Percentiles rank a stretch among this genome's conserved stretches.
Evolutionary conservation across 2,888 invertebrate genomes (phyloP).

Genomic region (Azorinus chamasolen): DNA sequence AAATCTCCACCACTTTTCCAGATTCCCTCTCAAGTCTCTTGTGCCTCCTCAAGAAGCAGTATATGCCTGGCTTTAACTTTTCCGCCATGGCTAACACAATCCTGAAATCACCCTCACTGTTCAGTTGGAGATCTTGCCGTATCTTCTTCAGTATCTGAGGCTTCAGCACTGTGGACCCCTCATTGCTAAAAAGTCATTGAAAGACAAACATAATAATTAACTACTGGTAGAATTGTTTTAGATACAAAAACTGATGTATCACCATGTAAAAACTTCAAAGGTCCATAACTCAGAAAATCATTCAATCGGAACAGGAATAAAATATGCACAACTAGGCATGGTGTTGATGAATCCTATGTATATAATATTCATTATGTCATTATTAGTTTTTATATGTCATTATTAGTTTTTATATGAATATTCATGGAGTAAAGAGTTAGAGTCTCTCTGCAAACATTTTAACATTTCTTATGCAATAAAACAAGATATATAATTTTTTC

Average conservation of each 20-base stretch:
- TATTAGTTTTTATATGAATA: too few relatives aligned
- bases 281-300: background rate
- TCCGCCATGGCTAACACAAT: conserved; percentile 82
- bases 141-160: conserved; percentile 58
- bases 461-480: too few relatives aligned
- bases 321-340: too few relatives aligned
- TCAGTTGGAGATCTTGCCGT: conserved; percentile 76
- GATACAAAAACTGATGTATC: background rate
- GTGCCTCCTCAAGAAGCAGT: conserved; percentile 72
- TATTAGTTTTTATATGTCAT: too few relatives aligned
- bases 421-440: too few relatives aligned
- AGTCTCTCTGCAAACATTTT: too few relatives aligned
- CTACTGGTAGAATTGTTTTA: background rate
- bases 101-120: conserved; percentile 80
- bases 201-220: background rate
- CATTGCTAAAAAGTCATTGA: conserved; percentile 36
- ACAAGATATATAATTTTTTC: too few relatives aligned
- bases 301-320: background rate
- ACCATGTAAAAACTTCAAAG: background rate
- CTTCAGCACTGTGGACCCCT: conserved; percentile 34
- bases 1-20: conserved; percentile 14
- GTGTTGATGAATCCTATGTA: background rate
- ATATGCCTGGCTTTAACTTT: conserved; percentile 82
- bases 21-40: conserved; percentile 39
- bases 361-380: too few relatives aligned